Conservation (phyloP, 2,797 vertebrate genomes). For the Myiotriccus ornatus region DNA sequence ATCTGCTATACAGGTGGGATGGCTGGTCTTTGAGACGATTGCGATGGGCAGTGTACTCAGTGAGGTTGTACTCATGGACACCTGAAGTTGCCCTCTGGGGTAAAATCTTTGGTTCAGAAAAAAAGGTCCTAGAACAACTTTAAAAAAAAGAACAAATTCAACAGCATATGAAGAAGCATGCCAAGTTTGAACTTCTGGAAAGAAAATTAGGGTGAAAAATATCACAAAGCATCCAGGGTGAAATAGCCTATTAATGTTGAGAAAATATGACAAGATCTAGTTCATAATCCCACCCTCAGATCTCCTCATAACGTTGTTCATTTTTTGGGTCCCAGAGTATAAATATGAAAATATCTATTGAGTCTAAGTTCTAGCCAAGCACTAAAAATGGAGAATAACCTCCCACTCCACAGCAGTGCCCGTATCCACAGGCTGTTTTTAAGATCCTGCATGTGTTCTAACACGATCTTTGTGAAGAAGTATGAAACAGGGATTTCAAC, state of each 20-base stretch:
- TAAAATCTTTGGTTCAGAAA: neutral
- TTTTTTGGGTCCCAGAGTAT: neutral
- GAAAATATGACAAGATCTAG: neutral
- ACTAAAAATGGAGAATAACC: neutral
- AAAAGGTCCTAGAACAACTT: neutral
- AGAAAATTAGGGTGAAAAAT: neutral
- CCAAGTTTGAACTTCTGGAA: neutral
- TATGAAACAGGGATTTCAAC: neutral
- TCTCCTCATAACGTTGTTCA: neutral
- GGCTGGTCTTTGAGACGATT: neutral
- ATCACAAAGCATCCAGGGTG: neutral
- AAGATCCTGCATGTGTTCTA: neutral
- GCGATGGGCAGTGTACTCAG: neutral
- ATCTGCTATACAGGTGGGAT: neutral
- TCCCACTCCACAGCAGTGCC: neutral
- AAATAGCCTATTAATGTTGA: neutral
- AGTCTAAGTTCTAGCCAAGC: neutral
- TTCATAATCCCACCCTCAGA: neutral
- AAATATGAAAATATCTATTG: neutral
- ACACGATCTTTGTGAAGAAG: neutral
- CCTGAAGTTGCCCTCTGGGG: neutral
- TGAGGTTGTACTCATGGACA: neutral
- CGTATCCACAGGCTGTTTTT: neutral
- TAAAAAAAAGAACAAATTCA: neutral
- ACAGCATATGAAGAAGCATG: neutral